Conservation (phyloP, 2,888 invertebrate genomes). For the Ryuthela nishihirai region DNA sequence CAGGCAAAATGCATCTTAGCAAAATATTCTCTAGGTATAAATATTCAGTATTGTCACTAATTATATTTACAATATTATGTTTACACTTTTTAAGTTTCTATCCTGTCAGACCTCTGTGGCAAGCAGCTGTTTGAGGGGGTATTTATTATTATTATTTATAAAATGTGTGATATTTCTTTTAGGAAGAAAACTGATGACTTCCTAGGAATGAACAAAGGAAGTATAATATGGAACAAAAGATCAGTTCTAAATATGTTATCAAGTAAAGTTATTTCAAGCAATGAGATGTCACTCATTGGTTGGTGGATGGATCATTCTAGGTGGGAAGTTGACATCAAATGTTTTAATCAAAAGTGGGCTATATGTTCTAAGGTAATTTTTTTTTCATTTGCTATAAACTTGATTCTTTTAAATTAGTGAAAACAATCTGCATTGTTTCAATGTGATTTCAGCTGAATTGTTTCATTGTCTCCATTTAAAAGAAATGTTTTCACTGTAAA, state of each 20-base stretch:
- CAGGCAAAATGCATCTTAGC: too few relatives aligned
- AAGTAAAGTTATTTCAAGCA: slow-evolving; percentile 31
- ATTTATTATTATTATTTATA: neutral
- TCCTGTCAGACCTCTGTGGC: too few relatives aligned
- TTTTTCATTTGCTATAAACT: too few relatives aligned
- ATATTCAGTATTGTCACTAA: too few relatives aligned
- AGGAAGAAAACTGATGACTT: slow-evolving; percentile 23
- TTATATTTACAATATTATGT: too few relatives aligned
- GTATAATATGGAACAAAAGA: slow-evolving; percentile 23
- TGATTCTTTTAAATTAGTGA: neutral
- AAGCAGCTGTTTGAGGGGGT: too few relatives aligned
- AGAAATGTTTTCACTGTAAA: too few relatives aligned
- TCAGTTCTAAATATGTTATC: slow-evolving; percentile 36
- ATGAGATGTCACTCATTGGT: slow-evolving; percentile 35
- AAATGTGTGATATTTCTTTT: neutral
- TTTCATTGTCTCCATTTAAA: too few relatives aligned
- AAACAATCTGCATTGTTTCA: too few relatives aligned
- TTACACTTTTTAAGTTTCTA: too few relatives aligned
- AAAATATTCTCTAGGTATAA: too few relatives aligned
- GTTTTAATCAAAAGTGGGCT: slow-evolving; percentile 39
- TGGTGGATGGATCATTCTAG: slow-evolving; percentile 43
- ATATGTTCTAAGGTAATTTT: slow-evolving; percentile 38
- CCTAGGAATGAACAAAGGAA: slow-evolving; percentile 11
- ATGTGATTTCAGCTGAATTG: too few relatives aligned
- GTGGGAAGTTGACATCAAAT: slow-evolving; percentile 39